Evolutionary conservation across 2,113 vertebrate genomes (phyloP).

Genomic region (Psittacula cyanocephala): DNA sequence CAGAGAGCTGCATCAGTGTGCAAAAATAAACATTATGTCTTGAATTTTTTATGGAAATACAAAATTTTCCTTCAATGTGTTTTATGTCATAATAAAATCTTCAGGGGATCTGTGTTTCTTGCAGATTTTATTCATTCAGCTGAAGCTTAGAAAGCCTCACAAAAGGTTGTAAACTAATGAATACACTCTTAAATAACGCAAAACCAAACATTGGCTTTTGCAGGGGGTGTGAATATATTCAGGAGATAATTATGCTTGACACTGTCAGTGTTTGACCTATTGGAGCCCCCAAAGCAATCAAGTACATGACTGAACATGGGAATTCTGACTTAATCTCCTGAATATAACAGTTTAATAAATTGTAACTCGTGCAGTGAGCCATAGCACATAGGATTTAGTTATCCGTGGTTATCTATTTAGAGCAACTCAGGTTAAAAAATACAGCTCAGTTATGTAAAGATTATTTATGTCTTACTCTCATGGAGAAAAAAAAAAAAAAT

Average conservation of each 20-base stretch:
- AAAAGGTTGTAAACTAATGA: background rate
- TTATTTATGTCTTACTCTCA: background rate
- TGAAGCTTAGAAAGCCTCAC: background rate
- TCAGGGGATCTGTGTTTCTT: constrained; percentile 5
- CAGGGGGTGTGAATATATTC: constrained; percentile 20
- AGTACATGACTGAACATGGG: background rate
- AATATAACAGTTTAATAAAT: constrained; percentile 40
- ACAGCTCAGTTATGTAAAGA: background rate
- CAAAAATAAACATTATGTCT: constrained; percentile 16
- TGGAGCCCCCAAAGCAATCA: background rate
- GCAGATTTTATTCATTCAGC: background rate
- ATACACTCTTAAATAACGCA: background rate
- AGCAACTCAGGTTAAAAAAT: constrained; percentile 13
- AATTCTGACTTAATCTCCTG: constrained; percentile 29
- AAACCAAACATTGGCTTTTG: background rate
- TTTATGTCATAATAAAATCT: constrained; percentile 22
- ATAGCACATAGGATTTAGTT: background rate
- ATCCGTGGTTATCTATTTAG: background rate
- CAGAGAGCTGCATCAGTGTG: background rate
- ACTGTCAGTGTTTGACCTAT: background rate
- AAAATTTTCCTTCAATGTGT: background rate
- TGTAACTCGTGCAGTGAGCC: background rate
- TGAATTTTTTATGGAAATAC: constrained; percentile 8
- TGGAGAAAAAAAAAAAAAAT: background rate
- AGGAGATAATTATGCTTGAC: constrained; percentile 23